A percentile compares a stretch with the other conserved stretches of the same genome.
Conservation (phyloP, 2,888 invertebrate genomes). For the Parthenolecanium corni region DNA sequence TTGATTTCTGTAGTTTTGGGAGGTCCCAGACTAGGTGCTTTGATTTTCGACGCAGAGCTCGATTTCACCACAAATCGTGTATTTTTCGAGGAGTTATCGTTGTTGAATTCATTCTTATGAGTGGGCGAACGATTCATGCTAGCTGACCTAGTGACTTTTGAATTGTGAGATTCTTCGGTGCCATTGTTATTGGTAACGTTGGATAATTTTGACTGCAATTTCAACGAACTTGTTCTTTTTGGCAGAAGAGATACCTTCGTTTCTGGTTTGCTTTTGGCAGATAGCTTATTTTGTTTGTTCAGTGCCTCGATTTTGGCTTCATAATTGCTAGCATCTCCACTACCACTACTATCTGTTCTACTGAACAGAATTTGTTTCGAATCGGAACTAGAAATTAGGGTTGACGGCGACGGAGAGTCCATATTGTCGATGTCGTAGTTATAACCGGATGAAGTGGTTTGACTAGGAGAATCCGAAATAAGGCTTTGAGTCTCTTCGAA, state of each 20-base stretch:
- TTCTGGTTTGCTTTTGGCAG: constrained; percentile 3
- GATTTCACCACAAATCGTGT: constrained; percentile 29
- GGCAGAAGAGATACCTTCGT: constrained; percentile 22
- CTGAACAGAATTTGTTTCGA: constrained; percentile 24
- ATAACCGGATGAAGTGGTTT: constrained; percentile 67
- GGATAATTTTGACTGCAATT: constrained; percentile 31
- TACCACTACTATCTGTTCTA: constrained; percentile 42
- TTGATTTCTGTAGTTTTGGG: neutral
- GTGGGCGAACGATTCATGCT: constrained; percentile 3
- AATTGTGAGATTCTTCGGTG: neutral
- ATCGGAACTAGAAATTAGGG: constrained; percentile 2
- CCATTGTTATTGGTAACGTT: neutral
- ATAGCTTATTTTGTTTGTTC: constrained; percentile 5
- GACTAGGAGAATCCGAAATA: constrained; percentile 74
- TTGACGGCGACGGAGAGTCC: constrained; percentile 37
- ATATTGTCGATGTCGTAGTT: constrained; percentile 52
- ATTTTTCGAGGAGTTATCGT: neutral
- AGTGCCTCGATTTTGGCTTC: constrained; percentile 5
- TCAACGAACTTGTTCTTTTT: constrained; percentile 29
- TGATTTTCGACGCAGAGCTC: constrained; percentile 29
- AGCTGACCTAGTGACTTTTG: neutral
- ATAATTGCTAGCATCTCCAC: constrained; percentile 37
- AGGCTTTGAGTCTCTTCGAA: constrained; percentile 83
- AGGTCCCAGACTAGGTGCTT: constrained; percentile 4
- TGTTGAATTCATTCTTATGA: neutral